A percentile compares a stretch with the other conserved stretches of the same genome.
Conservation (phyloP, 1,140 invertebrate genomes). For the Drosophila burlai region DNA sequence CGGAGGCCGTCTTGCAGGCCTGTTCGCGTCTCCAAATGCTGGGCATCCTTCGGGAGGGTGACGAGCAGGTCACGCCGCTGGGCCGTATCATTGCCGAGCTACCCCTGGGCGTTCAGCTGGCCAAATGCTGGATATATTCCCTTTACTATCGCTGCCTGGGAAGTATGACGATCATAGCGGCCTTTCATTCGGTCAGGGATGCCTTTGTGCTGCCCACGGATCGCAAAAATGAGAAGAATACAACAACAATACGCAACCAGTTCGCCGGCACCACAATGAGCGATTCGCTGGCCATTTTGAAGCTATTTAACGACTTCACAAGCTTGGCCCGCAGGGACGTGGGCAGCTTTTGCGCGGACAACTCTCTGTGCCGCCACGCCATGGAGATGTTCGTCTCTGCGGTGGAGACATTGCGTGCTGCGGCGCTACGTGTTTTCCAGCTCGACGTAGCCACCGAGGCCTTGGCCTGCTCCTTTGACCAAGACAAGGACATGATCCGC, state of each 20-base stretch:
- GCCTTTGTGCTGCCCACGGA: slow-evolving; percentile 91
- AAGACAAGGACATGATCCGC: slow-evolving; percentile 96
- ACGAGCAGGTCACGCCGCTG: slow-evolving; percentile 94
- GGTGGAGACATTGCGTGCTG: slow-evolving; percentile 47
- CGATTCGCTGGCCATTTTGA: slow-evolving; percentile 95
- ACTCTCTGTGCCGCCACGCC: slow-evolving; percentile 47
- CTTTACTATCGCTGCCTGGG: slow-evolving; percentile 96
- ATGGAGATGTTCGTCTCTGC: slow-evolving; percentile 73
- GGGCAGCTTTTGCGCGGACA: slow-evolving; percentile 40
- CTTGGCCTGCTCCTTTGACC: slow-evolving; percentile 59
- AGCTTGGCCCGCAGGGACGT: background rate
- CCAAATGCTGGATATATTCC: slow-evolving; percentile 96
- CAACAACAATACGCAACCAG: slow-evolving; percentile 76
- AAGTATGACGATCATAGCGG: slow-evolving; percentile 97
- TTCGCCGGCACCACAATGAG: slow-evolving; percentile 88
- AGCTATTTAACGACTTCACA: slow-evolving; percentile 52
- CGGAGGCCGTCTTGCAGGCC: slow-evolving; percentile 88
- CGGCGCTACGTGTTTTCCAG: slow-evolving; percentile 47
- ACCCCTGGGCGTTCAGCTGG: slow-evolving; percentile 86
- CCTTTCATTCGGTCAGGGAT: slow-evolving; percentile 93
- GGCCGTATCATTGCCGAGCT: slow-evolving; percentile 86
- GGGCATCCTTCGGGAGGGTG: slow-evolving; percentile 91
- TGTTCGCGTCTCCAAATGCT: slow-evolving; percentile 91
- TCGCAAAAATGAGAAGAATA: slow-evolving; percentile 82
- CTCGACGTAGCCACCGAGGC: background rate